Evolutionary conservation across 1,140 invertebrate species (phyloP).

Genomic region (Samia ricini): DNA sequence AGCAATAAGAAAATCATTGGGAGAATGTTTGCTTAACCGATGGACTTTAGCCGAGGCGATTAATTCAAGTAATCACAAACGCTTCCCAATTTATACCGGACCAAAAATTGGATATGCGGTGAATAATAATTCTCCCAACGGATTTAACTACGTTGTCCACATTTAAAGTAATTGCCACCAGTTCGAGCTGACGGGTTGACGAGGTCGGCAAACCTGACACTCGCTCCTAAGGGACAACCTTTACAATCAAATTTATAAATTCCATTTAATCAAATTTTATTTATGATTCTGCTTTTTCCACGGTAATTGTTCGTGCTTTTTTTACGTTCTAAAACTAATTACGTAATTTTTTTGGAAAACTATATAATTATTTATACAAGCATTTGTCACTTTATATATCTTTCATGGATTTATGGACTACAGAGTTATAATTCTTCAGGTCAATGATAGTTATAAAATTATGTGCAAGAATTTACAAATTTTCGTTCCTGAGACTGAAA

Average conservation of each 20-base stretch:
- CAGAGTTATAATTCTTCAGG: no score
- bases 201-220: slow-evolving; percentile 66
- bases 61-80: slow-evolving; percentile 62
- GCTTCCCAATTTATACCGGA: slow-evolving; percentile 60
- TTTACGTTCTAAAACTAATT: slow-evolving; percentile 10
- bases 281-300: slow-evolving; percentile 31
- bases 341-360: background rate
- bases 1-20: background rate
- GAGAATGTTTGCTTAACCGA: background rate
- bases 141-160: slow-evolving; percentile 72
- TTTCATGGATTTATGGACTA: no score
- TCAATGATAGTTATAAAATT: no score
- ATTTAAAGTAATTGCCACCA: slow-evolving; percentile 76
- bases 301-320: slow-evolving; percentile 14
- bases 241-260: slow-evolving; percentile 75
- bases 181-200: slow-evolving; percentile 64
- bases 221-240: slow-evolving; percentile 58
- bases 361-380: no score
- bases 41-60: slow-evolving; percentile 15
- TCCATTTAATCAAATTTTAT: slow-evolving; percentile 71
- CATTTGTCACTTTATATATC: no score
- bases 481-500: no score
- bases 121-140: slow-evolving; percentile 72
- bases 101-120: slow-evolving; percentile 71
- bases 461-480: no score